Conservation (phyloP, 2,797 vertebrate genomes). For the Aplochiton taeniatus region DNA sequence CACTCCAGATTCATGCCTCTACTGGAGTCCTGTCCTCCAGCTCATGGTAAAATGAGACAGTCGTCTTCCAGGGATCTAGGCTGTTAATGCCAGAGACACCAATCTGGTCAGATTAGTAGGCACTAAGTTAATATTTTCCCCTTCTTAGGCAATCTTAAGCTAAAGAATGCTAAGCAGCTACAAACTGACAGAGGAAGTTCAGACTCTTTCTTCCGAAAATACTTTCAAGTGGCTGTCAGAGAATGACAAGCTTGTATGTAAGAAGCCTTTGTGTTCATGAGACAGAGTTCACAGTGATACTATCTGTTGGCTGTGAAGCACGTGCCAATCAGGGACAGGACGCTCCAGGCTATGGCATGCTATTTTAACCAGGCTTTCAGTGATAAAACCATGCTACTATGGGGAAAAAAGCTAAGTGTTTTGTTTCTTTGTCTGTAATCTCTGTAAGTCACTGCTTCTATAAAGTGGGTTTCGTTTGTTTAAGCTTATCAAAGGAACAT, state of each 20-base stretch:
- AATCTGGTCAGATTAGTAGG: too few relatives aligned
- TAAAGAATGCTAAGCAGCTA: too few relatives aligned
- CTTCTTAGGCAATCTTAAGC: too few relatives aligned
- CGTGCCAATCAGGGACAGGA: constrained; percentile 42
- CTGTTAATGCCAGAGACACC: too few relatives aligned
- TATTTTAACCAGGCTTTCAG: background rate
- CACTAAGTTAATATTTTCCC: too few relatives aligned
- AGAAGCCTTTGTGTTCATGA: constrained; percentile 42
- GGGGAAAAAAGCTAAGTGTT: constrained; percentile 14
- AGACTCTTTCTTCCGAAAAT: constrained; percentile 22
- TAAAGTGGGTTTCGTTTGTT: constrained; percentile 2
- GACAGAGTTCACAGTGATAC: constrained; percentile 33
- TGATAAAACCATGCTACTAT: constrained; percentile 10
- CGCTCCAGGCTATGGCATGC: constrained; percentile 27
- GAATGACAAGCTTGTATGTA: constrained; percentile 39
- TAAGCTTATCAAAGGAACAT: background rate
- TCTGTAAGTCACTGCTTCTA: background rate
- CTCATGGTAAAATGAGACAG: background rate
- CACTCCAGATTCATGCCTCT: constrained; percentile 4
- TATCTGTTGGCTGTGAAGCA: constrained; percentile 27
- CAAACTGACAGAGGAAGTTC: too few relatives aligned
- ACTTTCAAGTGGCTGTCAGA: constrained; percentile 39
- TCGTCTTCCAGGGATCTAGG: background rate
- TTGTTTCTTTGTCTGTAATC: constrained; percentile 23
- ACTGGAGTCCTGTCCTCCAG: constrained; percentile 2